Conservation (phyloP, 2,113 vertebrate species). For the Acinonyx jubatus region DNA sequence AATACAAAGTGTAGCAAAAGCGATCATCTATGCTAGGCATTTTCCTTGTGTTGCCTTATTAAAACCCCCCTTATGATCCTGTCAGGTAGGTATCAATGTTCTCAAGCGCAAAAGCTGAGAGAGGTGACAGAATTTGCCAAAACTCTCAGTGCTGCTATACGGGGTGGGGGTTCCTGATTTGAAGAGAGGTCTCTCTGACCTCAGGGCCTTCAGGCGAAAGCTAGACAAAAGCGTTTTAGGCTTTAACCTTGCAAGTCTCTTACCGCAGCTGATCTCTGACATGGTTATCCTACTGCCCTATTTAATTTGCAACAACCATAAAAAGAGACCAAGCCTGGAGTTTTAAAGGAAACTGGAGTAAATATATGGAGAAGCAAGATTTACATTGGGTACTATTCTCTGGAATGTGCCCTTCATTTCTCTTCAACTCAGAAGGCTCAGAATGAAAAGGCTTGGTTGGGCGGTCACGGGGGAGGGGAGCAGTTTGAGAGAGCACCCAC, state of each 20-base stretch:
- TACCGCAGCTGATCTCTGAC: not conserved
- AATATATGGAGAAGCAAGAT: not conserved
- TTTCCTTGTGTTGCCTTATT: not conserved
- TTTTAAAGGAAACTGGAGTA: not conserved
- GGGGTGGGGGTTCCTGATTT: not conserved
- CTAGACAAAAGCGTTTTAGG: not conserved
- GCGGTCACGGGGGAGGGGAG: not conserved
- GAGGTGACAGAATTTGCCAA: not conserved
- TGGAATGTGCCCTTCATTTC: not conserved
- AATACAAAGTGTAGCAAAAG: not conserved
- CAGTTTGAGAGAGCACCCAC: not conserved
- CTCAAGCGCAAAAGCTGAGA: not conserved
- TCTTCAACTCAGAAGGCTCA: not conserved
- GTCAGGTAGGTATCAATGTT: not conserved
- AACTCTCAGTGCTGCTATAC: not conserved
- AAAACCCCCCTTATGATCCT: not conserved
- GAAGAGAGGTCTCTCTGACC: not conserved
- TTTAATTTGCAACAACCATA: not conserved
- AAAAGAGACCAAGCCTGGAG: not conserved
- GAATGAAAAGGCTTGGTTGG: not conserved
- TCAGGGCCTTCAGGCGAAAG: not conserved
- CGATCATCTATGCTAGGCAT: not conserved
- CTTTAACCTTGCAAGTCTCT: constrained; percentile 19
- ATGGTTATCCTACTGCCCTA: not conserved
- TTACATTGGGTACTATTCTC: not conserved